Conservation (phyloP, 2,113 vertebrate genomes). For the Ivindomyrus marchei region DNA sequence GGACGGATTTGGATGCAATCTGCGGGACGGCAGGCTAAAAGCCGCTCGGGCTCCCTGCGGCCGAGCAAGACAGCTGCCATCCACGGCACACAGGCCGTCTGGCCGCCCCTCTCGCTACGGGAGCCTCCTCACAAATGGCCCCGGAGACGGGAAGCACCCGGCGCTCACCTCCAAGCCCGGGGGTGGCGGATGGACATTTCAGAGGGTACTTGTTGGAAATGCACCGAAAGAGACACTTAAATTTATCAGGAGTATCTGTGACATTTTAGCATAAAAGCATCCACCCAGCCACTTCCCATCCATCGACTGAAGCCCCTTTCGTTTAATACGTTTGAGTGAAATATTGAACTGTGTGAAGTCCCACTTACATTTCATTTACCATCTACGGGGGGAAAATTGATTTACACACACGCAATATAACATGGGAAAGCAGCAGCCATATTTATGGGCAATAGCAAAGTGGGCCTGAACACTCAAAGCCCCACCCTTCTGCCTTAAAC, state of each 20-base stretch:
- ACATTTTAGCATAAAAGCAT: constrained; percentile 28
- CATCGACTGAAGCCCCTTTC: constrained; percentile 40
- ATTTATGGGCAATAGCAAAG: not conserved
- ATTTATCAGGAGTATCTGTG: constrained; percentile 35
- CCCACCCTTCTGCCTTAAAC: not conserved
- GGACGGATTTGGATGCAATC: not conserved
- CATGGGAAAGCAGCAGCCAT: not conserved
- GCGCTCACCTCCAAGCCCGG: not conserved
- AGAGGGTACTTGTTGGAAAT: constrained; percentile 18
- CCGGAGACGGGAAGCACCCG: not conserved
- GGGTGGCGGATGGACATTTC: constrained; percentile 24
- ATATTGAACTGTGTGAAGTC: constrained; percentile 17
- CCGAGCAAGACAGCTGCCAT: not conserved
- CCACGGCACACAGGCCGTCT: not conserved
- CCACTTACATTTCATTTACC: constrained; percentile 5
- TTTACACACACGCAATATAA: not conserved
- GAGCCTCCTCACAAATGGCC: not conserved
- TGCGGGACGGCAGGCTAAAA: not conserved
- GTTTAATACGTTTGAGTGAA: constrained; percentile 35
- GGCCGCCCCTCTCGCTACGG: not conserved
- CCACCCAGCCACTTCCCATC: constrained; percentile 36
- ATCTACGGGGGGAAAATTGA: not conserved
- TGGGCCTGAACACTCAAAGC: not conserved
- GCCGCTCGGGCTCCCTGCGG: not conserved
- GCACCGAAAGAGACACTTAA: constrained; percentile 33